phyloP scores from a whole-genome alignment of 2,113 vertebrate genomes.

The Oncorhynchus masou region DNA sequence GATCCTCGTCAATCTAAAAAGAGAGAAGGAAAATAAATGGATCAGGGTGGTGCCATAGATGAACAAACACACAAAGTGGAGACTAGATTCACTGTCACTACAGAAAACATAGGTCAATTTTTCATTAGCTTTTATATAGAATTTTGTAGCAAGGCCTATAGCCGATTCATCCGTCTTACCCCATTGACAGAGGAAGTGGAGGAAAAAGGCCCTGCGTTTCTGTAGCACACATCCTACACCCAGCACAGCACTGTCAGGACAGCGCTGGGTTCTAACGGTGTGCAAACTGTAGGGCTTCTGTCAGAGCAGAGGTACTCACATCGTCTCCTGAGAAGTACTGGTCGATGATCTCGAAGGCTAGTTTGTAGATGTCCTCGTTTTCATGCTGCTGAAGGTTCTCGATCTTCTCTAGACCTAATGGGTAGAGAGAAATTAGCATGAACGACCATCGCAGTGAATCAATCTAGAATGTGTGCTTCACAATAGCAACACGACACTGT shows the following conservation, averaged over 20 bases:
- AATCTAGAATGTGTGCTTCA: background rate
- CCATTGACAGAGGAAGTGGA: constrained; percentile 40
- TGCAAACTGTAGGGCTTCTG: constrained; percentile 57
- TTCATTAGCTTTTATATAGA: background rate
- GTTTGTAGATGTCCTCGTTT: constrained; percentile 92
- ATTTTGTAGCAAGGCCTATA: constrained; percentile 75
- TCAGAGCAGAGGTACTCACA: constrained; percentile 71
- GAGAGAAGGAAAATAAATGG: background rate
- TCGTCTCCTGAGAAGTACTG: constrained; percentile 93
- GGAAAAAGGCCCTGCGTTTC: constrained; percentile 62
- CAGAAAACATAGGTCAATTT: no score
- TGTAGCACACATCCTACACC: constrained; percentile 91
- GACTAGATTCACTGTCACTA: background rate
- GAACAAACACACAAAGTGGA: background rate
- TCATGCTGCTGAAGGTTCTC: constrained; percentile 90
- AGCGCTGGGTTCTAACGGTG: constrained; percentile 86
- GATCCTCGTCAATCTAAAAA: constrained; percentile 86
- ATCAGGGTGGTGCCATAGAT: background rate
- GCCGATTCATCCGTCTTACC: constrained; percentile 55
- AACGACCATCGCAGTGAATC: background rate
- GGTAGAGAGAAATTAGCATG: background rate
- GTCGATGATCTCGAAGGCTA: constrained; percentile 93
- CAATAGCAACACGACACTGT: background rate
- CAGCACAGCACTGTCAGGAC: constrained; percentile 64
- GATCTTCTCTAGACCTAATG: constrained; percentile 85